phyloP scores from a whole-genome alignment of 2,113 vertebrate genomes.

The Phaetusa simplex region DNA sequence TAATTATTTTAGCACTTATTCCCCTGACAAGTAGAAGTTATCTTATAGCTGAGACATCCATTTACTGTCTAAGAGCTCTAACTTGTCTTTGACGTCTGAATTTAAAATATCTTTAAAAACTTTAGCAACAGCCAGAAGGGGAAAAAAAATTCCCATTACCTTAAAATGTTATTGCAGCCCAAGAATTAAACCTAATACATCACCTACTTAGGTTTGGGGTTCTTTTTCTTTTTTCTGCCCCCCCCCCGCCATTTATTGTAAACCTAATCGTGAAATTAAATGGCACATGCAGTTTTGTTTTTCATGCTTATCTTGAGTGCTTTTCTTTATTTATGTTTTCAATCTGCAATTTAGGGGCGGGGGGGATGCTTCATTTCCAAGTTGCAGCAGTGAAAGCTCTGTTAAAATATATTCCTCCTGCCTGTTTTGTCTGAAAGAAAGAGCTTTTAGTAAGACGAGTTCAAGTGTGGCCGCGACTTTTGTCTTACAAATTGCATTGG shows the following conservation, averaged over 20 bases:
- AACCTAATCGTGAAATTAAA: neutral
- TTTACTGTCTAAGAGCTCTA: neutral
- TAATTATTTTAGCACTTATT: constrained; percentile 35
- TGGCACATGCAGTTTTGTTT: neutral
- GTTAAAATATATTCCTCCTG: neutral
- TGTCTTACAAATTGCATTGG: neutral
- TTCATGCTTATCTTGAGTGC: neutral
- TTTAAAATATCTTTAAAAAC: neutral
- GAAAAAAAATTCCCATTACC: neutral
- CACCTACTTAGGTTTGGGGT: neutral
- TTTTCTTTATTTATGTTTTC: neutral
- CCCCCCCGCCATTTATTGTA: neutral
- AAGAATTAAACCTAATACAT: neutral
- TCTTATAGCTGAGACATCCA: neutral
- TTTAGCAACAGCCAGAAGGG: neutral
- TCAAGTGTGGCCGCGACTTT: neutral
- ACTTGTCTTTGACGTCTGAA: neutral
- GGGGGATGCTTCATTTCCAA: neutral
- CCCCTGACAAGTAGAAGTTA: neutral
- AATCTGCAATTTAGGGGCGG: neutral
- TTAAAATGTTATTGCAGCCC: neutral
- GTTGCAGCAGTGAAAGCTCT: neutral
- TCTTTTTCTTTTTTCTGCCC: neutral
- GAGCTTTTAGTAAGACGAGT: neutral
- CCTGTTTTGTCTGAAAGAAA: neutral